Base-by-base conservation (phyloP, 2,888 invertebrate species). In the Cantharis rufa region DNA sequence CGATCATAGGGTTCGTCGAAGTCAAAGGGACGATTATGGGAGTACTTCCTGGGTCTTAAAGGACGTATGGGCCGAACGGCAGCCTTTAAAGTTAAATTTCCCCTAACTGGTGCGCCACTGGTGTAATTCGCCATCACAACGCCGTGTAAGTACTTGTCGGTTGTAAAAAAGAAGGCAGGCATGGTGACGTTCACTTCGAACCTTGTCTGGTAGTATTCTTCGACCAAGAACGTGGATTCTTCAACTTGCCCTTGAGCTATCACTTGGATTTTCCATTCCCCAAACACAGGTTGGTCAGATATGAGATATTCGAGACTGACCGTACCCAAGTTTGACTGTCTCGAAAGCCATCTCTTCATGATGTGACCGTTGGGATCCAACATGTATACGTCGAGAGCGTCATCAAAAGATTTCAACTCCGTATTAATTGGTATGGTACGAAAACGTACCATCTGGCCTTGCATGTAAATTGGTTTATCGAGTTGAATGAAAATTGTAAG, bases 151-250 rank as follows among this genome's bases (percentile, higher is more conserved):
- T 90, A 96, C 10, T 90, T 92, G 83, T 97, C 96, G 18, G 94
- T 94, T 84, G 95, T 95, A 87, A 97, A 95, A 89, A 98, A 95
- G 88, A 97, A 97, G 0, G 97, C 95, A 0, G 98, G 96, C 94
- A 98, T 97, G 0, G 97, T 97, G 0, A 98, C 97, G 88, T 98
- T 98, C 0, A 97, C 96, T 90, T 98, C 98, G 86, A 96, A 98
- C 82, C 97, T 91, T 0, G 97, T 97, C 88, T 97, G 97, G 88
- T 97, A 98, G 89, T 97, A 98, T 89, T 98, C 98, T 86, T 98
- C 97, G 0, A 98, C 97, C 9, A 93, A 88, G 88, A 98, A 98
- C 72, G 92, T 91, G 62, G 95, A 92, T 86, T 96, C 95, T 88
- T 98, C 97, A 1, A 93, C 89, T 87, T 97, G 97, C 0, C 96